Conservation (phyloP, 2,797 vertebrate genomes). For the Pantherophis vulpinus region DNA sequence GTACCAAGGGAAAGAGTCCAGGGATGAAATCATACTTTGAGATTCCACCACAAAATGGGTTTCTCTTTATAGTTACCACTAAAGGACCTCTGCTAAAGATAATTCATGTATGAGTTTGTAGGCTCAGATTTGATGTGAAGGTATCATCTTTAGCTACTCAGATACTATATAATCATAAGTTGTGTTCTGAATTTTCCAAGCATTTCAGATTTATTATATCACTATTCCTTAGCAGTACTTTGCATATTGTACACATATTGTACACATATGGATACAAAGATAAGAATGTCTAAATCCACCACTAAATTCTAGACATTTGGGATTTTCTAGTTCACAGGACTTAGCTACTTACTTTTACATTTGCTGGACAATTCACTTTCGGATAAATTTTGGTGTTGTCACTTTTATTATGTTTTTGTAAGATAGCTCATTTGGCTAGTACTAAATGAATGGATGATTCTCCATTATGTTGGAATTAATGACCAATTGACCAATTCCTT, state of each 20-base stretch:
- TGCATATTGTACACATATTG: not conserved
- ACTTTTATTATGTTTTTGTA: not conserved
- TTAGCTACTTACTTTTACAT: not conserved
- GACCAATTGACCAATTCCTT: not conserved
- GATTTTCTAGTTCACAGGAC: not conserved
- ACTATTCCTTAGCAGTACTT: not conserved
- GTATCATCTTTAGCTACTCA: not conserved
- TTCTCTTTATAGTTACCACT: not conserved
- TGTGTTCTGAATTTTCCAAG: not conserved
- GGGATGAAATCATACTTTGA: not conserved
- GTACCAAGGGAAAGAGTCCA: not conserved
- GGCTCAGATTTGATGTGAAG: not conserved
- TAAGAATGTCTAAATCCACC: not conserved
- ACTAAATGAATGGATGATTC: not conserved
- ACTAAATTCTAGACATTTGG: not conserved
- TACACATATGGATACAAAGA: not conserved
- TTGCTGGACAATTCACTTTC: not conserved
- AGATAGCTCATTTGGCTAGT: not conserved
- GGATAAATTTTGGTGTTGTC: not conserved
- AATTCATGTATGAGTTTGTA: not conserved
- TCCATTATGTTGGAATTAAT: not conserved
- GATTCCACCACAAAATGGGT: not conserved
- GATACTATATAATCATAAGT: not conserved
- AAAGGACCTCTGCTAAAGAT: not conserved
- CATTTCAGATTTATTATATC: not conserved